Evolutionary conservation across 2,888 invertebrate species (phyloP).

Genomic region (Carabus problematicus): DNA sequence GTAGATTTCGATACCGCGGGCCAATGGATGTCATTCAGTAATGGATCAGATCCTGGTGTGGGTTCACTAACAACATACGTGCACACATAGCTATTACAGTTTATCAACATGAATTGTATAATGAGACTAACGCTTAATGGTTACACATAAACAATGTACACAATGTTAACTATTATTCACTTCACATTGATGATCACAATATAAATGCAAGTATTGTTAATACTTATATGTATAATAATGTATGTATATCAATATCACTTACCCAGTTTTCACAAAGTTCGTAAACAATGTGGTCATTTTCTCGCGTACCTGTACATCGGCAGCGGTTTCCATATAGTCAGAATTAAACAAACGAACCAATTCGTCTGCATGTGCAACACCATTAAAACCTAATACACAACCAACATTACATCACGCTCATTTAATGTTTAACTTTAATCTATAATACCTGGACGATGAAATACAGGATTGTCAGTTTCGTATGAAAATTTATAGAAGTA

Average conservation of each 20-base stretch:
- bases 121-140: background rate
- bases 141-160: background rate
- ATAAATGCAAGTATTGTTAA: no score
- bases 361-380: constrained; percentile 21
- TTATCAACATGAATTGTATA: background rate
- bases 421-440: no score
- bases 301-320: constrained; percentile 13
- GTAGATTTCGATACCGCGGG: constrained; percentile 11
- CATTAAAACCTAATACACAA: background rate
- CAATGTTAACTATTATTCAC: no score
- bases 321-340: constrained; percentile 3
- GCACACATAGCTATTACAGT: background rate
- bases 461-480: background rate
- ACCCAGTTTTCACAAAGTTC: constrained; percentile 30
- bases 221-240: no score
- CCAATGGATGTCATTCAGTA: constrained; percentile 30
- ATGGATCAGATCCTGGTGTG: constrained; percentile 23
- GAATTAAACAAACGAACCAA: constrained; percentile 15
- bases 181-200: no score
- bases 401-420: no score
- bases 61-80: constrained; percentile 21
- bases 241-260: background rate
- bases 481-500: constrained; percentile 29
- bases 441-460: no score
- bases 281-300: constrained; percentile 35